Conservation (phyloP, 2,113 vertebrate species). For the Elanoides forficatus region DNA sequence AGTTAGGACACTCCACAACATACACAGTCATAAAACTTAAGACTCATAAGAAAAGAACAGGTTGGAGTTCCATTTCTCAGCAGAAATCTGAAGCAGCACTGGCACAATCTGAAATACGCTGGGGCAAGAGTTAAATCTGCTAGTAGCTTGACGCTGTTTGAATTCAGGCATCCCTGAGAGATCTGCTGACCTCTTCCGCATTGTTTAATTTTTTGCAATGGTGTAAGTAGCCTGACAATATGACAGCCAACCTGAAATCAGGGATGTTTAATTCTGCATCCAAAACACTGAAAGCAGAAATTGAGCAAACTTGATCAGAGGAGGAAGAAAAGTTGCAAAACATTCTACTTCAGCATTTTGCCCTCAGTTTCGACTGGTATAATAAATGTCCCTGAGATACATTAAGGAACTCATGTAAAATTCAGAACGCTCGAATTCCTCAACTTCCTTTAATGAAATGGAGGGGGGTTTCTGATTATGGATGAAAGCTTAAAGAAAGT, state of each 20-base stretch:
- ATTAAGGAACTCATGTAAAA: neutral
- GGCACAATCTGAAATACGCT: neutral
- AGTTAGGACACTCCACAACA: neutral
- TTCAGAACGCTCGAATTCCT: neutral
- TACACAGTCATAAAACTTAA: neutral
- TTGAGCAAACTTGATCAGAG: neutral
- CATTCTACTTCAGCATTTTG: neutral
- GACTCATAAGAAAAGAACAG: fast-evolving
- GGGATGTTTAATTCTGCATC: neutral
- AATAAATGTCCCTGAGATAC: neutral
- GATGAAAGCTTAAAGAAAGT: neutral
- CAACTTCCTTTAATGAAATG: neutral
- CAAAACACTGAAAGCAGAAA: neutral
- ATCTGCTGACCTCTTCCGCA: neutral
- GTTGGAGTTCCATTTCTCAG: neutral
- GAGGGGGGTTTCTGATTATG: neutral
- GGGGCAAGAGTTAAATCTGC: neutral
- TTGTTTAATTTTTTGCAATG: neutral
- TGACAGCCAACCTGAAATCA: neutral
- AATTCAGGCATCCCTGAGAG: neutral
- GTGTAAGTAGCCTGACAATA: neutral
- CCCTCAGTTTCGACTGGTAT: neutral
- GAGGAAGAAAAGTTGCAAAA: neutral
- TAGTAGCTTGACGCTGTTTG: neutral
- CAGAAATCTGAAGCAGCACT: neutral